phyloP scores from a whole-genome alignment of 2,888 invertebrate genomes.

The Synanthedon tipuliformis region DNA sequence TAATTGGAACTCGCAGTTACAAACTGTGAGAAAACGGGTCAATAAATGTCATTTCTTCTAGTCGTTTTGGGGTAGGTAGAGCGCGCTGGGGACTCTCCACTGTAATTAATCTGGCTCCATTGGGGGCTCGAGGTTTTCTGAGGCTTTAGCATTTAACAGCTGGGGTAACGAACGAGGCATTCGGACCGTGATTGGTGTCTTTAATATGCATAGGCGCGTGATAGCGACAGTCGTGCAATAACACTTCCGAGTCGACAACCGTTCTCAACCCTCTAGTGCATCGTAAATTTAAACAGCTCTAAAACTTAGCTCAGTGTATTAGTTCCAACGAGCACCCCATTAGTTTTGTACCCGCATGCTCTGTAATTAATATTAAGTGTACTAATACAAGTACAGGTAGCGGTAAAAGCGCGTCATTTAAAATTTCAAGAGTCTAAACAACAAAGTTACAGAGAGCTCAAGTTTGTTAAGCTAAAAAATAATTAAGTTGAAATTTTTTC shows the following conservation, averaged over 20 bases:
- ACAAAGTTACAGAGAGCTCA: too few species aligned
- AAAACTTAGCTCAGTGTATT: slow-evolving; percentile 12
- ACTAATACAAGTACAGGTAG: too few species aligned
- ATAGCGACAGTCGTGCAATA: slow-evolving; percentile 12
- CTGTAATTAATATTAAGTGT: slow-evolving; percentile 15
- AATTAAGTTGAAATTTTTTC: too few species aligned
- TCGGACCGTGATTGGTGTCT: slow-evolving; percentile 35
- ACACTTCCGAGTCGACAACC: slow-evolving; percentile 1
- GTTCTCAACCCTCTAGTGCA: neutral
- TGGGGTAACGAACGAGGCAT: slow-evolving; percentile 32
- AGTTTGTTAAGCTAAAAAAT: too few species aligned
- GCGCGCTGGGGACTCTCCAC: slow-evolving; percentile 13
- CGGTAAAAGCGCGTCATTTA: too few species aligned
- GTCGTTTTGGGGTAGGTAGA: slow-evolving; percentile 9
- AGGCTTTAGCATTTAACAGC: slow-evolving; percentile 23
- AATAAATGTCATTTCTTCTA: slow-evolving; percentile 15
- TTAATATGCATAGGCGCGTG: slow-evolving; percentile 39
- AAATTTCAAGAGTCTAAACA: too few species aligned
- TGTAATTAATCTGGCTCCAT: slow-evolving; percentile 41
- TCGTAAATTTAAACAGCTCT: slow-evolving; percentile 13
- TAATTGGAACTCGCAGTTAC: neutral
- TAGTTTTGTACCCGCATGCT: slow-evolving; percentile 4
- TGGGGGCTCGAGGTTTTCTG: slow-evolving; percentile 12
- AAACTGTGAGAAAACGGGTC: slow-evolving; percentile 1
- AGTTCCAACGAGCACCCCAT: slow-evolving; percentile 7